A percentile compares a stretch with the other conserved stretches of the same genome.
Evolutionary conservation across 2,797 vertebrate species (phyloP).

Genomic region (Schizothorax lantsangensis): DNA sequence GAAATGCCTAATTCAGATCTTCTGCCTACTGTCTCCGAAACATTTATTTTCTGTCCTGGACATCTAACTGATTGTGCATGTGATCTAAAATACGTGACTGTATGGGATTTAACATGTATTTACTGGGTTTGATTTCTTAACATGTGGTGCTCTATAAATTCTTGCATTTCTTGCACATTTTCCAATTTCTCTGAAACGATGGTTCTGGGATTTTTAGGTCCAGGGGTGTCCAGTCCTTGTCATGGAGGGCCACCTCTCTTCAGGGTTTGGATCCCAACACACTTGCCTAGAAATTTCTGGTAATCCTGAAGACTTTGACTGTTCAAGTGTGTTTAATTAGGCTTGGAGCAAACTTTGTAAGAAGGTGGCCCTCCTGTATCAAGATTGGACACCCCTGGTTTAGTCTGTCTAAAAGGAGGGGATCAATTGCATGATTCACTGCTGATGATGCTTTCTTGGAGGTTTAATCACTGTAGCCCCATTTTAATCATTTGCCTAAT

Average conservation of each 20-base stretch:
- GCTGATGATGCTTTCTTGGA: constrained; percentile 1
- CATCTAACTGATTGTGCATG: neutral
- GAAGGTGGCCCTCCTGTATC: neutral
- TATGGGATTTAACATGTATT: neutral
- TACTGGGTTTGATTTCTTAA: constrained; percentile 1
- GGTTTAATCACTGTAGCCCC: neutral
- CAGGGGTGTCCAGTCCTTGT: neutral
- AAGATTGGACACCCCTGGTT: neutral
- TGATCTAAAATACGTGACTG: neutral
- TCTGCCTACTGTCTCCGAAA: neutral
- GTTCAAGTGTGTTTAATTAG: neutral
- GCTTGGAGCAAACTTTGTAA: neutral
- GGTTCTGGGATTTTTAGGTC: neutral
- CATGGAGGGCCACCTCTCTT: neutral
- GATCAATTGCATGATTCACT: neutral
- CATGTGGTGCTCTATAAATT: neutral
- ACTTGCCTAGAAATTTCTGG: neutral
- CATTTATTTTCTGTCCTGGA: neutral
- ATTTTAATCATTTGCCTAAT: constrained; percentile 5
- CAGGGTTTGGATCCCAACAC: neutral
- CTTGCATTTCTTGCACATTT: neutral
- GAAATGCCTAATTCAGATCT: constrained; percentile 4
- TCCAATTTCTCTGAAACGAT: neutral
- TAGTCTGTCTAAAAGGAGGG: neutral
- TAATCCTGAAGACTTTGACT: neutral